Conservation (phyloP, 2,113 vertebrate species). For the Chaetodon trifascialis region DNA sequence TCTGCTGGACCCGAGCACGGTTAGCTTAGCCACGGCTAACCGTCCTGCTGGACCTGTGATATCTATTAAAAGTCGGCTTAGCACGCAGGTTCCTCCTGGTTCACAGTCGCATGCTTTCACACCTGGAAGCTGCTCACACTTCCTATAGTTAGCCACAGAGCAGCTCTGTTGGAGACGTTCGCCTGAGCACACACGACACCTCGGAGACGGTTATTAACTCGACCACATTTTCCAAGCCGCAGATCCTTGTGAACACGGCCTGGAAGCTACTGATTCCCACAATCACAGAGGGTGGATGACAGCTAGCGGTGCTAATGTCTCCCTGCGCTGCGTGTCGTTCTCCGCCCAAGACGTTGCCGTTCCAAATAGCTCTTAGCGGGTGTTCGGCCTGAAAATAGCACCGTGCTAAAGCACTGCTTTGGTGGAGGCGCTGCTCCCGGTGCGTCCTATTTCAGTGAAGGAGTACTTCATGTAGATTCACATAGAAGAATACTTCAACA, state of each 20-base stretch:
- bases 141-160: background rate
- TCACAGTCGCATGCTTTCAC: background rate
- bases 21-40: conserved; percentile 27
- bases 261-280: background rate
- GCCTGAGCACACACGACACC: background rate
- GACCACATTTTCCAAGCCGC: background rate
- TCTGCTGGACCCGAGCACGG: conserved; percentile 53
- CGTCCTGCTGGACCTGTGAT: background rate
- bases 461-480: background rate
- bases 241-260: background rate
- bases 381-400: conserved; percentile 23
- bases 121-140: conserved; percentile 25
- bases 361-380: conserved; percentile 33
- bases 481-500: no score
- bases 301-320: conserved; percentile 8
- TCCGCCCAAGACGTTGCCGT: background rate
- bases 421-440: background rate
- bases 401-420: background rate
- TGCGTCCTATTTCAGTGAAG: background rate
- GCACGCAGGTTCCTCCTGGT: background rate
- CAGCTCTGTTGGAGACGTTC: conserved; percentile 5
- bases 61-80: conserved; percentile 5
- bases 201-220: background rate
- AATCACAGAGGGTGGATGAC: conserved; percentile 13
- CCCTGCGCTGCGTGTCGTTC: conserved; percentile 14